Conservation (phyloP, 2,113 vertebrate species). For the Ia io region DNA sequence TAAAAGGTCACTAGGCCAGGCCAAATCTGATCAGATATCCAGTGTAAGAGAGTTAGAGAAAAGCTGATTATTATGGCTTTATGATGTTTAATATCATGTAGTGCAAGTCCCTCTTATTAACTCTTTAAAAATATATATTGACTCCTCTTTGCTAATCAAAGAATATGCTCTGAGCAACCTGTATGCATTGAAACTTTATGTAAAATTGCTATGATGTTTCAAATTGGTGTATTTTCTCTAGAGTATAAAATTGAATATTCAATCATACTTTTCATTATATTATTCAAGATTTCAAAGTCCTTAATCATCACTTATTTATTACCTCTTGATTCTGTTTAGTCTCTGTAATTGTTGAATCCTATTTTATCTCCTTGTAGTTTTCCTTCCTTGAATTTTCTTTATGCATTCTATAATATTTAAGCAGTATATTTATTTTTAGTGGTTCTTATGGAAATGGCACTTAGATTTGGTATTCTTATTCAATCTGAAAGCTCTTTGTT, state of each 20-base stretch:
- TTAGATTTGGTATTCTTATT: background rate
- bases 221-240: background rate
- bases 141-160: background rate
- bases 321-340: background rate
- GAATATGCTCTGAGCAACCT: background rate
- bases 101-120: background rate
- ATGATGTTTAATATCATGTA: background rate
- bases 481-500: background rate
- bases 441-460: background rate
- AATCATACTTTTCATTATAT: background rate
- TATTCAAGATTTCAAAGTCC: background rate
- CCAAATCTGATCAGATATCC: background rate
- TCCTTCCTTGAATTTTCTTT: background rate
- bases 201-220: constrained; percentile 25
- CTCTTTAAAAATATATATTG: background rate
- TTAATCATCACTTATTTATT: background rate
- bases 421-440: background rate
- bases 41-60: background rate
- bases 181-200: background rate
- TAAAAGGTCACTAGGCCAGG: background rate
- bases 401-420: background rate
- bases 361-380: background rate
- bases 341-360: background rate
- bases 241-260: background rate
- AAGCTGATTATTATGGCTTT: background rate